These are phyloP conservation scores for Diabrotica undecimpunctata DNA, from an alignment of 1,140 invertebrate species.

Conservation along the genomic window DNA sequence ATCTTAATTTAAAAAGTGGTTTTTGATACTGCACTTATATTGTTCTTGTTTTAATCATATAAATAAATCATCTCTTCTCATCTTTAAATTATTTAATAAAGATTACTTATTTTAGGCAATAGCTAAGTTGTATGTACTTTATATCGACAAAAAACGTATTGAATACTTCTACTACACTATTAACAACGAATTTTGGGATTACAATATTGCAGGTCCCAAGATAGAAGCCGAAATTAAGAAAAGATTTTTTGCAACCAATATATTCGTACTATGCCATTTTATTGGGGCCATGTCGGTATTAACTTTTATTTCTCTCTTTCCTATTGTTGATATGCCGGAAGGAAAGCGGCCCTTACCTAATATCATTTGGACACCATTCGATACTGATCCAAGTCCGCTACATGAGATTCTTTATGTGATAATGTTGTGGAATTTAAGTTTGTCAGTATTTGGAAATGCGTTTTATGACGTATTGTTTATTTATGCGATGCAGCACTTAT, in stretches of 20 bases:
- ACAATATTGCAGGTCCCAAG: background rate
- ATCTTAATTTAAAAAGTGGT: too few species aligned
- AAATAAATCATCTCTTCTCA: too few species aligned
- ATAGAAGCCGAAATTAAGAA: slow-evolving; percentile 4
- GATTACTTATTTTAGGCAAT: slow-evolving; percentile 1
- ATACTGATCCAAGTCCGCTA: slow-evolving; percentile 10
- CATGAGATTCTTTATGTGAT: slow-evolving; percentile 14
- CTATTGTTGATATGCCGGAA: slow-evolving; percentile 11
- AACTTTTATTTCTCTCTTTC: slow-evolving; percentile 10
- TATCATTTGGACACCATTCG: slow-evolving; percentile 12
- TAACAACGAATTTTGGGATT: slow-evolving; percentile 16
- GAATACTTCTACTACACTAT: slow-evolving; percentile 12
- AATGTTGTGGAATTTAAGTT: slow-evolving; percentile 8
- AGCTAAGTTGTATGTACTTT: slow-evolving; percentile 2
- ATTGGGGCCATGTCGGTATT: background rate
- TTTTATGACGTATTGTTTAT: slow-evolving; percentile 13
- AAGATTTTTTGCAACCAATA: slow-evolving; percentile 8
- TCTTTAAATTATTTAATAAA: background rate
- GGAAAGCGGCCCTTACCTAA: slow-evolving; percentile 16
- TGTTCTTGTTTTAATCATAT: too few species aligned
- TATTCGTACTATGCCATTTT: slow-evolving; percentile 3
- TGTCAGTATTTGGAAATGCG: slow-evolving; percentile 13
- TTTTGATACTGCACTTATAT: too few species aligned
- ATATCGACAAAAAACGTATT: slow-evolving; percentile 9
- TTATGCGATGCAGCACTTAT: slow-evolving; percentile 12